Evolutionary conservation across 2,888 invertebrate genomes (phyloP), one percentile per base, ranked within the genome.

Genomic region (Himalopsyche anomala): DNA sequence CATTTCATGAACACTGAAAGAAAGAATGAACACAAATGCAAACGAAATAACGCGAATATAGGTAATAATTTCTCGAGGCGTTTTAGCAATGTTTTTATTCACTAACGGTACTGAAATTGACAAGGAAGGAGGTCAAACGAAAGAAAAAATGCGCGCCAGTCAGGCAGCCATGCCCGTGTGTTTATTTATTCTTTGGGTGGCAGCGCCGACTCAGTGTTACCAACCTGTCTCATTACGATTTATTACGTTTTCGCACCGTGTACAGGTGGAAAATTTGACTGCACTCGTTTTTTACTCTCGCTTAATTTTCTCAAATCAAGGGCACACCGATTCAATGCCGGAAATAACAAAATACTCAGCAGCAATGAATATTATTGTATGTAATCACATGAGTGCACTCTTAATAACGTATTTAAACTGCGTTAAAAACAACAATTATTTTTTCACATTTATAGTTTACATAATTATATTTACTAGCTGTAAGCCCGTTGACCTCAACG

Each of bases 71-170:
- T 62, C 62, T n/a, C 62, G 8, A 19, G 19, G 19, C 62, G 62
- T 62, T 56, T 45, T 56, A 56, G 56, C 56, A 5, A 56, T 56
- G 56, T 56, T 62, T 62, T 62, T 62, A 28, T 62, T 62, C 28
- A 8, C 28, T 62, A 62, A 62, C 62, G 19, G 62, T 62, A 62
- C 62, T 62, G 19, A 11, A 62, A 62, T 62, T 62, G 62, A 62
- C 62, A 62, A 62, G 28, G 62, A 62, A 62, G 62, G 62, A 62
- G 62, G 62, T 62, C 62, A 62, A 62, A 62, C 62, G 62, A 62
- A 62, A 62, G 62, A 62, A 62, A 62, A 62, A 62, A 62, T 62
- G 62, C 5, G 28, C 62, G 62, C 28, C 62, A 62, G 62, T 56
- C 19, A 5, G 28, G 6, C 19, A 19, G 19, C 28, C 28, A 3